A percentile compares a stretch with the other conserved stretches of the same genome.
These are phyloP conservation scores for Danio jaintianensis DNA, from an alignment of 2,797 vertebrate genomes.

Conservation along the genomic window DNA sequence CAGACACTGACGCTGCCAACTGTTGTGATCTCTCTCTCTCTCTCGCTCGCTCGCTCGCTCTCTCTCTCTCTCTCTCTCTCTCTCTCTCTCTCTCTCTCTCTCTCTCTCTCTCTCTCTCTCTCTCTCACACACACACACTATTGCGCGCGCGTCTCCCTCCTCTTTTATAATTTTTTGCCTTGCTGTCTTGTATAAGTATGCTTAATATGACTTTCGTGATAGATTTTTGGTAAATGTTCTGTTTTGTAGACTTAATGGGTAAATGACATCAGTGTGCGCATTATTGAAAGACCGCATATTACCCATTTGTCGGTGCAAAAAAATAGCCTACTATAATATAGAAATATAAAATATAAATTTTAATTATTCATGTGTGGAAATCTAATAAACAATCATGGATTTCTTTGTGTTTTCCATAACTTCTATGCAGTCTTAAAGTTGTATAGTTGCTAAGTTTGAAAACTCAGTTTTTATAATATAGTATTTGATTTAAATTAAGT, in stretches of 20 bases:
- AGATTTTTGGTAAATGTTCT: neutral
- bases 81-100: slow-evolving; percentile 15
- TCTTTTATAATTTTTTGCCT: slow-evolving; percentile 11
- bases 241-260: neutral
- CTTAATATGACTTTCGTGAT: neutral
- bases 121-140: slow-evolving; percentile 10
- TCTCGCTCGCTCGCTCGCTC: slow-evolving; percentile 26
- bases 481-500: too few species aligned
- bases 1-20: slow-evolving; percentile 8
- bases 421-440: too few species aligned
- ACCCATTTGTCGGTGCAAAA: too few species aligned
- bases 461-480: too few species aligned
- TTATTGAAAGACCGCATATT: neutral
- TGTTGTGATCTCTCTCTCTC: slow-evolving; percentile 21
- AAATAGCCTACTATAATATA: too few species aligned
- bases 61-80: slow-evolving; percentile 35
- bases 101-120: slow-evolving; percentile 36
- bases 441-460: too few species aligned
- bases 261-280: neutral
- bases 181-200: neutral
- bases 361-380: too few species aligned
- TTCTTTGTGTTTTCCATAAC: too few species aligned
- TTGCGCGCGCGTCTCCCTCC: neutral
- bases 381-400: too few species aligned
- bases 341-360: too few species aligned